Conservation (phyloP, 2,113 vertebrate species). For the Chascanopsetta lugubris region DNA sequence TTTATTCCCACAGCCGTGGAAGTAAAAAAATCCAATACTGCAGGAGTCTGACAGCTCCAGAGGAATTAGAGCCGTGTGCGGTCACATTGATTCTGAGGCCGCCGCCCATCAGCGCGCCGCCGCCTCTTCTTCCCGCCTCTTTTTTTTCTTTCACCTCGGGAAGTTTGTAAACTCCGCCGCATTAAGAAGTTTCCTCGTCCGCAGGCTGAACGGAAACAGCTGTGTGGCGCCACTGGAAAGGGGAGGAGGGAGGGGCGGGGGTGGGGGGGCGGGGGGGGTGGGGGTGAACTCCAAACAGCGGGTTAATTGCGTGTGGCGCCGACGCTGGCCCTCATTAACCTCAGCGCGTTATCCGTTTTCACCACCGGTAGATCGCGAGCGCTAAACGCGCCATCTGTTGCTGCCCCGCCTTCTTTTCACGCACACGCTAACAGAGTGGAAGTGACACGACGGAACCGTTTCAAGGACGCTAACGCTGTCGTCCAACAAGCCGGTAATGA, state of each 20-base stretch:
- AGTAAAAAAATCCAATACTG: conserved; percentile 31
- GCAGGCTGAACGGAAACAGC: conserved; percentile 64
- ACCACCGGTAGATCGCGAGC: conserved; percentile 68
- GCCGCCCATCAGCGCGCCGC: background rate
- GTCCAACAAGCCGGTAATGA: conserved; percentile 12
- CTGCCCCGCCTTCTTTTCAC: conserved; percentile 34
- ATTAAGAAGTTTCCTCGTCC: conserved; percentile 47
- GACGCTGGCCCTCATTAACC: conserved; percentile 75
- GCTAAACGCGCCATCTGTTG: conserved; percentile 72
- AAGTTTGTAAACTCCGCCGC: conserved; percentile 36
- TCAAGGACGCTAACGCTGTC: conserved; percentile 49
- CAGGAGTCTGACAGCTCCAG: conserved; percentile 14
- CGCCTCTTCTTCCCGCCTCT: conserved; percentile 6
- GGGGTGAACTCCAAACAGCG: conserved; percentile 44
- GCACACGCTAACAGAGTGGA: conserved; percentile 13
- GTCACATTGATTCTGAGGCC: conserved; percentile 21
- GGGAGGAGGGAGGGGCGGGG: conserved; percentile 15
- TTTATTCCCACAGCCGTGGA: conserved; percentile 33
- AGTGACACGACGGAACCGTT: conserved; percentile 31
- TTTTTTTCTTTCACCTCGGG: conserved; percentile 6
- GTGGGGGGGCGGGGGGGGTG: conserved; percentile 15
- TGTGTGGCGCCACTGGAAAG: conserved; percentile 58
- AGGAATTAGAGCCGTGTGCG: conserved; percentile 17
- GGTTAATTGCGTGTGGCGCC: conserved; percentile 72
- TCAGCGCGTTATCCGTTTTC: conserved; percentile 68